Base-by-base conservation (phyloP, 2,888 invertebrate genomes). In the Caenorhabditis sp. region DNA sequence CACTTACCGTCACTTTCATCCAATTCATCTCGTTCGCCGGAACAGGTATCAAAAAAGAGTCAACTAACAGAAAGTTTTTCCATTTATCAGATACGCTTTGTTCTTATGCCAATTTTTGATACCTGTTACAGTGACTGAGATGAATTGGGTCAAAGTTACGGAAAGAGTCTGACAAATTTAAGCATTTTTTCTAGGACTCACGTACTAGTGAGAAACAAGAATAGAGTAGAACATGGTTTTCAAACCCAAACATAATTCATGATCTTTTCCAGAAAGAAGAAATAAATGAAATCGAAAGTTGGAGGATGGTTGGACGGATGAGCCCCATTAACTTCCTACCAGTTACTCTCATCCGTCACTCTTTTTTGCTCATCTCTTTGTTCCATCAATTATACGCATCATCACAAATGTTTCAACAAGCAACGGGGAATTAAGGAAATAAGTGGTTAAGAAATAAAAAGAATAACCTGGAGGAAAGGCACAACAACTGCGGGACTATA, bases 261-360 rank as follows among this genome's bases (percentile, higher is more conserved):
- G 47, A 59, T 28, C 31, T n/a, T 14, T 44, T 44, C 31, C 10
- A n/a, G 58, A 61, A 35, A 12, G 19, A 49, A 12, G 22, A 22
- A 72, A 72, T 58, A 31, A 54, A 22, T 56, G 66, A 41, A 24
- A 10, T 35, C 12, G 66, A 66, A 75, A 66, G 56, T 66, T 63
- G 49, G 35, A 66, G 12, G 56, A 28, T 22, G 28, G 28, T 31
- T 6, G 31, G 31, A n/a, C n/a, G n/a, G 31, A 35, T 35, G 22
- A 49, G 61, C 22, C 72, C 72, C 61, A 73, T 61, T 73, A 73
- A 73, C 73, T 61, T 61, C 73, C 73, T 73, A 59, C 61, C 73
- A 51, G 38, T 73, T 72, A 58, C 59, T 63, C 70, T 19, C 69
- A 70, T 70, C 69, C 69, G 54, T 41, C 56, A 66, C 28, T 66